Evolutionary conservation across 2,888 invertebrate genomes (phyloP).

Genomic region (Dusona sp.): DNA sequence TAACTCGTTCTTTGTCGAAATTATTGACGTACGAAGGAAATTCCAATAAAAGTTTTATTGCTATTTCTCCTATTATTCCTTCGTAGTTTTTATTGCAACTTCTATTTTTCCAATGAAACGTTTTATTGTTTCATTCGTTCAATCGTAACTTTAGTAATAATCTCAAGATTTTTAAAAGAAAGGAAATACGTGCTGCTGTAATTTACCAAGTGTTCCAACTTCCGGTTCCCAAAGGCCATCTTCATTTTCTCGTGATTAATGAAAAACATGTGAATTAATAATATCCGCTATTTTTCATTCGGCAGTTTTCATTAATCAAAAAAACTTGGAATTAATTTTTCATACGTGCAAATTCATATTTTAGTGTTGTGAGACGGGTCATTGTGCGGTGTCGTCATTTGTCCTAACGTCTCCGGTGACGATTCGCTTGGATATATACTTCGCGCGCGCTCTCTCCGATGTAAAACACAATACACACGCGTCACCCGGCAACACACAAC

Average conservation of each 20-base stretch:
- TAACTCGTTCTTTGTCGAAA: too few relatives aligned
- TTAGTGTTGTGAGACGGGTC: not conserved
- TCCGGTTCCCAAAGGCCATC: too few relatives aligned
- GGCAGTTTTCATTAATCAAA: not conserved
- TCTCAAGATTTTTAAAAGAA: too few relatives aligned
- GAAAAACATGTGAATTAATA: too few relatives aligned
- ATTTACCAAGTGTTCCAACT: too few relatives aligned
- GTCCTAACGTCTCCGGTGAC: slow-evolving; percentile 54
- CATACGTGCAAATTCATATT: not conserved
- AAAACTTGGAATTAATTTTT: not conserved
- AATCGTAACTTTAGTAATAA: too few relatives aligned
- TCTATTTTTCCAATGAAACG: not conserved
- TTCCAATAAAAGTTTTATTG: too few relatives aligned
- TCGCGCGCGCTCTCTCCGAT: not conserved
- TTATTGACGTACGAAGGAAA: too few relatives aligned
- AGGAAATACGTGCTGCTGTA: too few relatives aligned
- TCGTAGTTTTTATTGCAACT: not conserved
- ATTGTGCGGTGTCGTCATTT: slow-evolving; percentile 23
- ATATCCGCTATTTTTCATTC: not conserved
- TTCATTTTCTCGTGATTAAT: too few relatives aligned
- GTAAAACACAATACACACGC: slow-evolving; percentile 20
- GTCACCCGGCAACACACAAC: slow-evolving; percentile 50
- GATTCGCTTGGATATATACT: slow-evolving; percentile 18
- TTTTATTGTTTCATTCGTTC: not conserved
- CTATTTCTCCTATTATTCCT: not conserved